Conservation (phyloP, 2,113 vertebrate genomes). For the Hyperoodon ampullatus region DNA sequence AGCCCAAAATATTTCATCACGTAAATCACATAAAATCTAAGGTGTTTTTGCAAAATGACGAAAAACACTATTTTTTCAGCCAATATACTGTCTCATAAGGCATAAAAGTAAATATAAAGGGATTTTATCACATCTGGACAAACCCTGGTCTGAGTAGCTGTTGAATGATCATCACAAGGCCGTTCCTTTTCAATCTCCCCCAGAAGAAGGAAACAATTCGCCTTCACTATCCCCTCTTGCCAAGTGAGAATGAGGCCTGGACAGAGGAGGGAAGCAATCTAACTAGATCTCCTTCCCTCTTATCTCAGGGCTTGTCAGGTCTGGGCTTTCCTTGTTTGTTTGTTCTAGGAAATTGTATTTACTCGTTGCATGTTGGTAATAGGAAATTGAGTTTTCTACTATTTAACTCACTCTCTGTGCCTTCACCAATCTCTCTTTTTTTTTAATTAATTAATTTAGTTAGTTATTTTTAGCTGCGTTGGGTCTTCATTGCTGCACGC, state of each 20-base stretch:
- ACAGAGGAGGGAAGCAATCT: neutral
- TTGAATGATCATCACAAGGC: neutral
- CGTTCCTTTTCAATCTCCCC: neutral
- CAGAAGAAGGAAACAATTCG: neutral
- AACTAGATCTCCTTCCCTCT: no score
- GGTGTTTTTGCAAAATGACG: neutral
- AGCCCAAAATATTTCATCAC: neutral
- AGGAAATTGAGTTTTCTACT: conserved; percentile 32
- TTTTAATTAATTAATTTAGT: no score
- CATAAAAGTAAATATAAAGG: neutral
- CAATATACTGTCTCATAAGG: neutral
- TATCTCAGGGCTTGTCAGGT: neutral
- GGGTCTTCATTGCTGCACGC: no score
- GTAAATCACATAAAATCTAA: neutral
- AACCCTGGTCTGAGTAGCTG: neutral
- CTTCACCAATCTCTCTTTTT: neutral
- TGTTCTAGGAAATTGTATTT: neutral
- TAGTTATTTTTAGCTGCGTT: no score
- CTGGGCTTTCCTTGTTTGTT: neutral
- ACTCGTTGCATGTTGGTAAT: neutral
- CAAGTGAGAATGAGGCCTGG: neutral
- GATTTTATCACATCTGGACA: neutral
- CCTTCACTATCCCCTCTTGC: neutral
- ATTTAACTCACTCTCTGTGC: neutral
- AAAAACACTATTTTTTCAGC: neutral